These are phyloP conservation scores for Mystacornis crossleyi DNA, from an alignment of 2,113 vertebrate species.

Conservation along the genomic window DNA sequence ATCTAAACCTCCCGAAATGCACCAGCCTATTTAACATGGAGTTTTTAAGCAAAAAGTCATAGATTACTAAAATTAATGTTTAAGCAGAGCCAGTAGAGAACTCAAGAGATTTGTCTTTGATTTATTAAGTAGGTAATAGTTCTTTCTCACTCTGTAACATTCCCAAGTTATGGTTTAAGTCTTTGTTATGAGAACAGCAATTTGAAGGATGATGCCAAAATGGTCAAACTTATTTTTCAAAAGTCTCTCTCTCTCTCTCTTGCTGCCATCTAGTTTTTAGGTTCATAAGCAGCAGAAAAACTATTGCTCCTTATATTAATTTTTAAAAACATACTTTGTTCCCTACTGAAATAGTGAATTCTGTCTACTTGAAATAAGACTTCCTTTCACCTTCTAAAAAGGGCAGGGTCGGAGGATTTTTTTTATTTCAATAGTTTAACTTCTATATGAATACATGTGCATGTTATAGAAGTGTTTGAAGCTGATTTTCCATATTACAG, in stretches of 20 bases:
- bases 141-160: background rate
- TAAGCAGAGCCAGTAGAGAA: background rate
- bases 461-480: background rate
- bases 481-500: background rate
- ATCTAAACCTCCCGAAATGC: background rate
- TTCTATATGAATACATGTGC: background rate
- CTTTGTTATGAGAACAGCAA: background rate
- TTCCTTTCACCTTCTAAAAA: conserved; percentile 24
- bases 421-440: background rate
- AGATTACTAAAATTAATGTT: background rate
- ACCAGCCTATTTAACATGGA: background rate
- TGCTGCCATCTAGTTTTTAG: conserved; percentile 21
- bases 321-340: background rate
- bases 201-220: background rate
- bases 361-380: background rate
- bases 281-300: background rate
- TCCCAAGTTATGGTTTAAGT: background rate
- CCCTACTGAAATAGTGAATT: background rate
- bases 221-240: background rate
- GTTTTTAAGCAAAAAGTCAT: background rate
- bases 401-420: background rate
- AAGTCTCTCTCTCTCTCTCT: background rate
- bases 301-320: background rate
- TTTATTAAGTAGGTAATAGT: background rate
- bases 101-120: background rate